A percentile compares a stretch with the other conserved stretches of the same genome.
phyloP scores from a whole-genome alignment of 2,888 invertebrate species.

The Plutella xylostella region DNA sequence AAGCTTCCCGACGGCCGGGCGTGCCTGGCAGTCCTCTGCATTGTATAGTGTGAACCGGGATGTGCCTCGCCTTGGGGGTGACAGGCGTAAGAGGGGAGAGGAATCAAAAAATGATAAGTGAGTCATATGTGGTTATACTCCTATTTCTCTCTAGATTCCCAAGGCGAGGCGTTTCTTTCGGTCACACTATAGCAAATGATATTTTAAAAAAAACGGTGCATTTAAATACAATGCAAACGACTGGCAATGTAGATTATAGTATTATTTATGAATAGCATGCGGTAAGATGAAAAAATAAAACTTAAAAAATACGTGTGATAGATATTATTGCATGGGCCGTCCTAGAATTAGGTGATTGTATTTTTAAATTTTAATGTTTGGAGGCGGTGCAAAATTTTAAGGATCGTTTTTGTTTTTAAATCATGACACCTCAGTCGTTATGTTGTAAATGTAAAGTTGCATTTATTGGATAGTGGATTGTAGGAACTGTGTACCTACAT shows the following conservation, averaged over 20 bases:
- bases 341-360: not conserved
- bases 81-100: no score
- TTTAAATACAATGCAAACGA: not conserved
- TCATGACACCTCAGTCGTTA: conserved; percentile 10
- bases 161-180: no score
- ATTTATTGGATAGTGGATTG: conserved; percentile 48
- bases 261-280: conserved; percentile 63
- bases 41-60: not conserved
- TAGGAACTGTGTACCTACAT: not conserved
- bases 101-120: no score
- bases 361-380: not conserved
- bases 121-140: no score
- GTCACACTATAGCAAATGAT: no score
- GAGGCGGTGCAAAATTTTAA: conserved; percentile 13
- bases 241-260: conserved; percentile 35
- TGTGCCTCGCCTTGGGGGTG: no score
- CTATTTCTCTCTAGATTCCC: no score
- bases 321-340: conserved; percentile 8
- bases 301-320: conserved; percentile 21
- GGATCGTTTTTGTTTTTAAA: conserved; percentile 10
- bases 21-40: not conserved
- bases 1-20: not conserved
- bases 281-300: conserved; percentile 32
- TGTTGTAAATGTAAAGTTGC: conserved; percentile 30
- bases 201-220: not conserved